A percentile compares a stretch with the other conserved stretches of the same genome.
These are phyloP conservation scores for Agrochola circellaris DNA, from an alignment of 2,888 invertebrate species.

Conservation along the genomic window DNA sequence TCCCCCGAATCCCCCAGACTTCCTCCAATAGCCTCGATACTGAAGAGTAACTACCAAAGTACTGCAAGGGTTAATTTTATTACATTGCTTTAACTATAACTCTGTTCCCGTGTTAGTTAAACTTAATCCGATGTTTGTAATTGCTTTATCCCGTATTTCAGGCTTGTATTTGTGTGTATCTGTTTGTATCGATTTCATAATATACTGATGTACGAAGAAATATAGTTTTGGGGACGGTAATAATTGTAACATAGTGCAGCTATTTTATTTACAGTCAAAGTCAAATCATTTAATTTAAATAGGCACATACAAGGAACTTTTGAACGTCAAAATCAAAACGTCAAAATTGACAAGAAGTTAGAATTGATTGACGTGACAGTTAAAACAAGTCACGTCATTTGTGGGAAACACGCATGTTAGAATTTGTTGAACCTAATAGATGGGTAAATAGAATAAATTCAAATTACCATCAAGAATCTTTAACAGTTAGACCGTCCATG, in stretches of 20 bases:
- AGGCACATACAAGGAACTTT: too few relatives aligned
- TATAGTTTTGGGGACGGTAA: background rate
- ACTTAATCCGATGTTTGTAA: conserved; percentile 65
- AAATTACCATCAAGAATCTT: background rate
- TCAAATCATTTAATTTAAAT: too few relatives aligned
- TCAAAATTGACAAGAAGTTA: too few relatives aligned
- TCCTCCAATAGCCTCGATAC: conserved; percentile 1
- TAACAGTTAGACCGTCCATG: background rate
- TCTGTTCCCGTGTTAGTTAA: conserved; percentile 60
- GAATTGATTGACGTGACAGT: too few relatives aligned
- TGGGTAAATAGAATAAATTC: background rate
- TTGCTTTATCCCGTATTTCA: conserved; percentile 58
- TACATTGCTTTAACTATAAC: conserved; percentile 64
- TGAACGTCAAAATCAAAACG: too few relatives aligned
- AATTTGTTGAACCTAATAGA: background rate
- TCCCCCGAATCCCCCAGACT: conserved; percentile 1
- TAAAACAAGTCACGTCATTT: background rate
- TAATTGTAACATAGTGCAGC: background rate
- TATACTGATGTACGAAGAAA: background rate
- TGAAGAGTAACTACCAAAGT: conserved; percentile 31
- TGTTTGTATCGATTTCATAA: conserved; percentile 40
- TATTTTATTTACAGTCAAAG: too few relatives aligned
- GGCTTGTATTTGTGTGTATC: conserved; percentile 39
- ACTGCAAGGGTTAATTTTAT: conserved; percentile 68
- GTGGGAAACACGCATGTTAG: background rate